Evolutionary conservation across 1,140 invertebrate genomes (phyloP), one percentile per base, ranked within the genome.

Genomic region (Gryon sp.): DNA sequence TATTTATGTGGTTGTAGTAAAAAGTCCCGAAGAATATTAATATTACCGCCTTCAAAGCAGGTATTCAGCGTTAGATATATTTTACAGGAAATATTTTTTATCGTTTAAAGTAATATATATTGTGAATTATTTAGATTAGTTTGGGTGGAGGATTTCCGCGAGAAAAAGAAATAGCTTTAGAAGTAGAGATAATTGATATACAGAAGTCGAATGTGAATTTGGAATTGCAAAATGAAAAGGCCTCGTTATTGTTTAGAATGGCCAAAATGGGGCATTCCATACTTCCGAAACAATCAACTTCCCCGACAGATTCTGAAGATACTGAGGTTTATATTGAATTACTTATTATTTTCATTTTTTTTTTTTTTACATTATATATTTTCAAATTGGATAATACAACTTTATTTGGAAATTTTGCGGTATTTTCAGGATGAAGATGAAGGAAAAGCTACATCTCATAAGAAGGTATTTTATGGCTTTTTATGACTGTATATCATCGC

Each of bases 261-360:
- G 84, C 86, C 19, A 87, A 86, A 82, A 82, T 87, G 81, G 85
- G 85, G 18, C 85, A 87, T 41, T 83, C 84, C 4, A 85, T 87
- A 30, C 68, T 87, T 28, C 84, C 84, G 15, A 86, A 85, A 65
- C 32, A 81, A 24, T 79, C 82, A 7, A 46, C 66, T 18, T 82
- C 80, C 3, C 69, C 80, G 1, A 84, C 85, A 4, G 86, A 87
- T 38, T 87, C 86, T 3, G 86, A 87, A 36, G 83, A 86, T 55
- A 84, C 84, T 0, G 85, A 86, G 45, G 84, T 85, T n/a, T n/a
- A n/a, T n/a, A n/a, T n/a, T n/a, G n/a, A n/a, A n/a, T n/a, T n/a
- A n/a, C n/a, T n/a, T n/a, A n/a, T n/a, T 78, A 19, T 52, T 15
- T 50, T 12, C 18, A 40, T 52, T 32, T 7, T 41, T 20, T n/a